Evolutionary conservation across 2,888 invertebrate species (phyloP).

Genomic region (Saturnia japonica): DNA sequence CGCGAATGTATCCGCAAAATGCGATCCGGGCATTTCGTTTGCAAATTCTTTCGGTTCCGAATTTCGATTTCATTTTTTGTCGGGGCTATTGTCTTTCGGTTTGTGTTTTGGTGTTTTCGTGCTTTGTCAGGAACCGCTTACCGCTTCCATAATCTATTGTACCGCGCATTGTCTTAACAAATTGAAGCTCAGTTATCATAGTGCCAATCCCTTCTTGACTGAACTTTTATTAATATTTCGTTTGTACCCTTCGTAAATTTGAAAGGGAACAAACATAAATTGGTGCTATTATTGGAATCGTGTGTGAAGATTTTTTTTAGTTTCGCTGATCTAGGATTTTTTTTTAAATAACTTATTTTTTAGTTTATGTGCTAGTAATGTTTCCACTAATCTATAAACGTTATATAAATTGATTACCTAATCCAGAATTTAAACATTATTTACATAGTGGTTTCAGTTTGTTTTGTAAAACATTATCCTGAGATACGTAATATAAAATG

Average conservation of each 20-base stretch:
- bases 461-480: background rate
- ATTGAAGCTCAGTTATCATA: background rate
- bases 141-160: constrained; percentile 8
- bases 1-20: constrained; percentile 80
- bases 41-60: constrained; percentile 68
- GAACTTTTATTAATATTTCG: background rate
- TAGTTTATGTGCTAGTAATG: too few species aligned
- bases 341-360: too few species aligned
- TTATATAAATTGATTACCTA: background rate
- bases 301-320: too few species aligned
- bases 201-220: background rate
- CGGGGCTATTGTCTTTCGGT: constrained; percentile 71
- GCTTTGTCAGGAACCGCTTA: constrained; percentile 48
- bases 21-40: constrained; percentile 79
- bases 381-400: background rate
- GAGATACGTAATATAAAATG: constrained; percentile 23
- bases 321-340: too few species aligned
- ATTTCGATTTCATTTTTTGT: constrained; percentile 64
- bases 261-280: too few species aligned
- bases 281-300: too few species aligned
- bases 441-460: background rate
- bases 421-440: background rate
- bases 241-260: too few species aligned
- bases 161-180: background rate
- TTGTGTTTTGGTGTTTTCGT: constrained; percentile 53